Evolutionary conservation across 2,797 vertebrate genomes (phyloP), one percentile per base, ranked within the genome.

Genomic region (Neostethus bicornis): DNA sequence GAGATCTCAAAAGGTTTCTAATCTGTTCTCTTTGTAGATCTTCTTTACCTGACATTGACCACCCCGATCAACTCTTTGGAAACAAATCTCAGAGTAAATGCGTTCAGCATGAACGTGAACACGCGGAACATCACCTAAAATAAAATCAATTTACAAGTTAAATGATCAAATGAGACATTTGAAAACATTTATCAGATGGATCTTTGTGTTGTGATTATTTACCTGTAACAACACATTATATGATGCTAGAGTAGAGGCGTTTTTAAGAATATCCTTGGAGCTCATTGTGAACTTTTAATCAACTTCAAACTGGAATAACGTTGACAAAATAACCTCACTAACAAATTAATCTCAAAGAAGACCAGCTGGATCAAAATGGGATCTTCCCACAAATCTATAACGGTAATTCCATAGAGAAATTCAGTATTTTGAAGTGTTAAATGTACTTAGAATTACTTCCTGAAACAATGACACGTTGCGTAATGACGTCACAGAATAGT

Each of bases 81-180:
- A 21, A 99, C 93, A 70, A 94, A 96, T n/a, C 96, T 94, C 62
- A 99, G 89, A 0, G 95, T 95, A 85, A 98, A 98, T 0, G 95
- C 96, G 69, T 99, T 99, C 73, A 99, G 83, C 43, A 92, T 75
- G 78, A 98, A 99, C 25, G 96, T 96, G 70, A 96, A 86, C 43
- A 91, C 61, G 2, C 97, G 94, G 82, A 98, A 98, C 87, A 94
- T 81, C 73, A 97, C 93, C 97, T 99, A 51, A 19, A 43, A 61
- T 13, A 37, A 8, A 23, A 43, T 9, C 4, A 19, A n/a, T 23
- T 19, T n/a, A 1, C 41, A 5, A 21, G 44, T 25, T 16, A 13
- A 1, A 23, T 20, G 2, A 21, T 2, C 1, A 2, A 2, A 11
- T 24, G 11, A 13, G 7, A 29, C 39, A 19, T 2, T 2, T 4